A percentile compares a stretch with the other conserved stretches of the same genome.
These are phyloP conservation scores for Microctonus brassicae DNA, from an alignment of 2,888 invertebrate genomes.

Conservation along the genomic window DNA sequence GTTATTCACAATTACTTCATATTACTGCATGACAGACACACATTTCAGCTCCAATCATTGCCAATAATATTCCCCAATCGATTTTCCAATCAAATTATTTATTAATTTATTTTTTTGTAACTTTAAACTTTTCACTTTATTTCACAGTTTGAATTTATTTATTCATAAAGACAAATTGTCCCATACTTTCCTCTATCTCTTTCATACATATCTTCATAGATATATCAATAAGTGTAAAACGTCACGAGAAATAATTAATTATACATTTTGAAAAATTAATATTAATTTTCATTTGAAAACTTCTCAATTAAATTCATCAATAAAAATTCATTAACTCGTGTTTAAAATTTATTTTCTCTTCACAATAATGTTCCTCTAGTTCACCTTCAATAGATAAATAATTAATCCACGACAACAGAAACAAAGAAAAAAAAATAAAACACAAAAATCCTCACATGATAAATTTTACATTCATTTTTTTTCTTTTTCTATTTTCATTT, in stretches of 20 bases:
- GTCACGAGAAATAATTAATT: background rate
- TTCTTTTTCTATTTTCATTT: no score
- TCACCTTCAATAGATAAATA: no score
- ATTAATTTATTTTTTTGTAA: background rate
- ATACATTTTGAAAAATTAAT: no score
- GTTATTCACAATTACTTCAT: background rate
- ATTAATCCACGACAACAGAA: background rate
- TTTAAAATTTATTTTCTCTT: background rate
- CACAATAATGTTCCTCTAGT: background rate
- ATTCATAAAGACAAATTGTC: background rate
- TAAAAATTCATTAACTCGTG: slow-evolving; percentile 4
- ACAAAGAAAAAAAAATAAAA: background rate
- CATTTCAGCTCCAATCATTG: background rate
- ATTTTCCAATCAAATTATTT: background rate
- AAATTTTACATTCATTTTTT: no score
- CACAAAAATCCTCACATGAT: no score
- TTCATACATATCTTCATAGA: background rate
- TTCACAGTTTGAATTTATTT: background rate
- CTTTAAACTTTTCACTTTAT: no score
- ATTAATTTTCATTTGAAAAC: slow-evolving; percentile 14
- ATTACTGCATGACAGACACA: background rate
- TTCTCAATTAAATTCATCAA: slow-evolving; percentile 19
- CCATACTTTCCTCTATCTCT: background rate
- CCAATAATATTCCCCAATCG: background rate
- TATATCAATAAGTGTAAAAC: background rate